Evolutionary conservation across 2,888 invertebrate species (phyloP), one percentile per base, ranked within the genome.

Genomic region (Protodeltote pygarga): DNA sequence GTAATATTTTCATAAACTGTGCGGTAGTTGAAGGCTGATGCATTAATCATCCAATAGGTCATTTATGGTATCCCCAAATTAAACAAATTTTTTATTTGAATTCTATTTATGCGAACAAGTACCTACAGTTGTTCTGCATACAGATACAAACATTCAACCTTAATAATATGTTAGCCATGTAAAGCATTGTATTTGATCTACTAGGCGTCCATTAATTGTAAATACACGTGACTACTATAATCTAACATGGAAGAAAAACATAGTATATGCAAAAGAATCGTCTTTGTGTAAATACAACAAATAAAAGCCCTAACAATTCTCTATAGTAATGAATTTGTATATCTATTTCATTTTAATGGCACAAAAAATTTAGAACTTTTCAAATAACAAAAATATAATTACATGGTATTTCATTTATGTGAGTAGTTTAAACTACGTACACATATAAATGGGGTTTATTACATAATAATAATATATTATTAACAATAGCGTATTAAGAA

Each of bases 101-200:
- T 80, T 83, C 75, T 73, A 80, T 87, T 87, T 85, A 85, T 83
- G 78, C 84, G 86, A 85, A 83, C 78, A 74, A 63, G 79, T 83
- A 85, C 81, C 84, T 74, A 75, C 63, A 73, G 69, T 65, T 64
- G 73, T 50, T 44, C 37, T 50, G 52, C 60, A 61, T 33, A 50
- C 25, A 20, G 48, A 55, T 78, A 76, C 78, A 74, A 78, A 84
- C 73, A 77, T 54, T 73, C 61, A 75, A 70, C 28, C 29, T 35
- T 21, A 71, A 77, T 62, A 77, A 61, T 27, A 27, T 69, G 75
- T 78, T 78, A 80, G 77, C 29, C 29, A 29, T 29, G 29, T 19
- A 27, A 35, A 31, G 25, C 34, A 25, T 59, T 65, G 66, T 51
- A 58, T 63, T 63, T 49, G 38, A 28, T 31, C 33, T 57, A 34